These are phyloP conservation scores for Mystacides longicornis DNA, from an alignment of 2,888 invertebrate species.

Conservation along the genomic window DNA sequence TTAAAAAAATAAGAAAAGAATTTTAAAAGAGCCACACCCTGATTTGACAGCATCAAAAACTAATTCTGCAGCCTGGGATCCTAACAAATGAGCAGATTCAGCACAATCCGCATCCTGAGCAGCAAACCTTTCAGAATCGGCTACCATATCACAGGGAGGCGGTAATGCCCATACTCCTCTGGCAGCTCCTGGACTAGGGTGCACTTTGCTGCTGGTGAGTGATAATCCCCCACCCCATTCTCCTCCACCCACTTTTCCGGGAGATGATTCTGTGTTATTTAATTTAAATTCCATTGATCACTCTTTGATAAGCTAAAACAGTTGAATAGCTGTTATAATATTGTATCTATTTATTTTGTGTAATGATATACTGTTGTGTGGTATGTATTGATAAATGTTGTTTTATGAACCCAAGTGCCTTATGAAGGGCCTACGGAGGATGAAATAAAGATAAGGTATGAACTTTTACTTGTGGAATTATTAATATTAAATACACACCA, in stretches of 20 bases:
- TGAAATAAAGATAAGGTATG: too few relatives aligned
- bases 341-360: too few relatives aligned
- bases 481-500: too few relatives aligned
- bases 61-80: constrained; percentile 53
- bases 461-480: too few relatives aligned
- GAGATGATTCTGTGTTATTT: constrained; percentile 13
- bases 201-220: constrained; percentile 52
- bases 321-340: background rate
- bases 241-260: constrained; percentile 12
- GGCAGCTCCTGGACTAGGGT: constrained; percentile 82
- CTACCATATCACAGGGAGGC: constrained; percentile 72
- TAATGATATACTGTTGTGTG: too few relatives aligned
- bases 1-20: background rate
- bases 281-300: background rate
- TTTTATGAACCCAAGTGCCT: too few relatives aligned
- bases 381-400: too few relatives aligned
- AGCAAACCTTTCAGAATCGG: constrained; percentile 53
- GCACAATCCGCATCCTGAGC: constrained; percentile 36
- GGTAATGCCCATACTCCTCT: constrained; percentile 84
- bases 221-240: constrained; percentile 29
- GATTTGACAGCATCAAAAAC: constrained; percentile 82
- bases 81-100: constrained; percentile 36
- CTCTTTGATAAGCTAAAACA: background rate
- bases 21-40: constrained; percentile 48
- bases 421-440: too few relatives aligned